phyloP scores from a whole-genome alignment of 2,888 invertebrate genomes.

The Arctia plantaginis region DNA sequence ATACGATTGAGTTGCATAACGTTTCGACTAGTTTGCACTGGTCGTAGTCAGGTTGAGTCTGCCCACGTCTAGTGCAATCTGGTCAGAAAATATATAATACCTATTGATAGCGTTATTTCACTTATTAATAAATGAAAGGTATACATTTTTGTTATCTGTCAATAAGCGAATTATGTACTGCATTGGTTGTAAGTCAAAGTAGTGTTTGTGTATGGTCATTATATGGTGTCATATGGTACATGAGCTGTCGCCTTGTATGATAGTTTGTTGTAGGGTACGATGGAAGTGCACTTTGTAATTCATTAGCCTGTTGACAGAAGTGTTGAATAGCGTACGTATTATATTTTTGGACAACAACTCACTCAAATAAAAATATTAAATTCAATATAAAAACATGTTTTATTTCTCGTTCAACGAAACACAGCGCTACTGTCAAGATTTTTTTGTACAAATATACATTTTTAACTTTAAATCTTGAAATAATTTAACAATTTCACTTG shows the following conservation, averaged over 20 bases:
- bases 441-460: conserved; percentile 28
- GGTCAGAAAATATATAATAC: too few relatives aligned
- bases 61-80: too few relatives aligned
- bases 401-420: conserved; percentile 55
- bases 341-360: conserved; percentile 84
- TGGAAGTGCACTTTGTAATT: conserved; percentile 76
- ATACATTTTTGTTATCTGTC: background rate
- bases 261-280: conserved; percentile 59
- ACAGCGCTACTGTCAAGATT: conserved; percentile 39
- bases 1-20: too few relatives aligned
- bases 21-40: too few relatives aligned
- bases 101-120: too few relatives aligned
- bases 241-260: conserved; percentile 52
- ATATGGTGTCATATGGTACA: conserved; percentile 15
- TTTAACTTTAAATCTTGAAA: conserved; percentile 27
- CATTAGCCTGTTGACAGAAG: conserved; percentile 72
- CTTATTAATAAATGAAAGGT: too few relatives aligned
- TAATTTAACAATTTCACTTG: conserved; percentile 30
- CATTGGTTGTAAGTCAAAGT: background rate
- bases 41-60: too few relatives aligned
- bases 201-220: conserved; percentile 9
- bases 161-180: background rate
- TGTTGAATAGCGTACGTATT: conserved; percentile 77
- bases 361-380: conserved; percentile 75
- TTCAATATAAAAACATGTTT: conserved; percentile 66